These are phyloP conservation scores for Sebastiscus albofasciatus DNA, from an alignment of 2,797 vertebrate species.

Conservation along the genomic window DNA sequence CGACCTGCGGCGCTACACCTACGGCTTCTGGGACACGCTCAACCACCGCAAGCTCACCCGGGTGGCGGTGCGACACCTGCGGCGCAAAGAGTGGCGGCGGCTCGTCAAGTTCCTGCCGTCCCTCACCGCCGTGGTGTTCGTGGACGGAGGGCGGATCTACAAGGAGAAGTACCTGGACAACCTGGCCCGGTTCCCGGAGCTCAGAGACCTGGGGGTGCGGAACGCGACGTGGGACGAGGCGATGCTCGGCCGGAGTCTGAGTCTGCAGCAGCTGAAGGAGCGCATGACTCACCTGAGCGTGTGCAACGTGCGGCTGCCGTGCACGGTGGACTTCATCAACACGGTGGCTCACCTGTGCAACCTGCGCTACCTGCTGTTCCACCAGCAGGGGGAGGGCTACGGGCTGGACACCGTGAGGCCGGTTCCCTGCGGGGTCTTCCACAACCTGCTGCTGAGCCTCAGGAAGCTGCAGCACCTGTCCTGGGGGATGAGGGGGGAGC, in stretches of 20 bases:
- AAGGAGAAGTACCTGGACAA: constrained; percentile 65
- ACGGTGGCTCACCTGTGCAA: constrained; percentile 51
- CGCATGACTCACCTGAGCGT: constrained; percentile 67
- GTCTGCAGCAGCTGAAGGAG: constrained; percentile 29
- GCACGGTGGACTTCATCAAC: constrained; percentile 48
- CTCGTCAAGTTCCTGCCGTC: constrained; percentile 65
- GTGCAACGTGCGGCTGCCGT: constrained; percentile 67
- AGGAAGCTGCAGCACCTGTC: constrained; percentile 62
- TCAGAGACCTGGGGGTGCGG: constrained; percentile 57
- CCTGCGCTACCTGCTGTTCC: constrained; percentile 67
- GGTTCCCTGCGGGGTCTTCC: constrained; percentile 60
- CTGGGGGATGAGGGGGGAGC: constrained; percentile 74
- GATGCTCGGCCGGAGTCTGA: constrained; percentile 41
- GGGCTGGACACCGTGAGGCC: constrained; percentile 64
- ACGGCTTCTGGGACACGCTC: constrained; percentile 72
- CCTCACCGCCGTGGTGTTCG: constrained; percentile 66
- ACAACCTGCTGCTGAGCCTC: constrained; percentile 55
- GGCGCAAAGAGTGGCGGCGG: constrained; percentile 71
- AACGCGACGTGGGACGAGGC: constrained; percentile 63
- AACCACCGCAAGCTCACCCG: constrained; percentile 55
- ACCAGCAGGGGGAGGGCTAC: constrained; percentile 66
- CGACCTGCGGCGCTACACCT: constrained; percentile 71
- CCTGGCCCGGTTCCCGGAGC: constrained; percentile 38
- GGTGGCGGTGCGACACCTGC: constrained; percentile 63
- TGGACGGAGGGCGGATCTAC: constrained; percentile 63